phyloP scores from a whole-genome alignment of 2,888 invertebrate genomes.

The Petrolisthes cinctipes region DNA sequence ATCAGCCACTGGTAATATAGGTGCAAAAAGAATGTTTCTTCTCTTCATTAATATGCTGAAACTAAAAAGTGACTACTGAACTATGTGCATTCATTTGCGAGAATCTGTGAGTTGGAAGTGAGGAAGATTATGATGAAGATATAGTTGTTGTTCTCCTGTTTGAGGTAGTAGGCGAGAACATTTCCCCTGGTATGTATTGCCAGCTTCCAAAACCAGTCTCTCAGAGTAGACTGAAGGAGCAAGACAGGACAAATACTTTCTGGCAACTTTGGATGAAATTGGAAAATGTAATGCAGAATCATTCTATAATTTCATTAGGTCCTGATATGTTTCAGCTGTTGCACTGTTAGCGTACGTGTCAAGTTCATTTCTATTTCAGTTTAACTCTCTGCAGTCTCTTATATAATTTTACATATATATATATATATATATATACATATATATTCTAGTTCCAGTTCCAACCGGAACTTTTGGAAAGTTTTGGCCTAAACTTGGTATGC shows the following conservation, averaged over 20 bases:
- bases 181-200: background rate
- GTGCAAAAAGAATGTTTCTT: slow-evolving; percentile 13
- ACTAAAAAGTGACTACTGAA: slow-evolving; percentile 8
- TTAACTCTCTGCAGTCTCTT: slow-evolving; percentile 6
- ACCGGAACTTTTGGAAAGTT: no score
- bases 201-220: background rate
- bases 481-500: no score
- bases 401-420: no score
- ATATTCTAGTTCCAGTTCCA: no score
- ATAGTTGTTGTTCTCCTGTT: background rate
- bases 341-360: background rate
- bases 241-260: background rate
- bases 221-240: background rate
- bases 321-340: background rate
- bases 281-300: slow-evolving; percentile 1
- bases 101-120: slow-evolving; percentile 13
- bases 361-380: background rate
- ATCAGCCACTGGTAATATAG: background rate
- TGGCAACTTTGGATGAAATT: background rate
- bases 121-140: slow-evolving; percentile 16
- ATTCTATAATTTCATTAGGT: background rate
- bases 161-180: background rate
- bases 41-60: slow-evolving; percentile 16
- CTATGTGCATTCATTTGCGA: background rate
- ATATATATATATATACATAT: no score